Base-by-base conservation (phyloP, 2,113 vertebrate genomes). In the Gadus macrocephalus region DNA sequence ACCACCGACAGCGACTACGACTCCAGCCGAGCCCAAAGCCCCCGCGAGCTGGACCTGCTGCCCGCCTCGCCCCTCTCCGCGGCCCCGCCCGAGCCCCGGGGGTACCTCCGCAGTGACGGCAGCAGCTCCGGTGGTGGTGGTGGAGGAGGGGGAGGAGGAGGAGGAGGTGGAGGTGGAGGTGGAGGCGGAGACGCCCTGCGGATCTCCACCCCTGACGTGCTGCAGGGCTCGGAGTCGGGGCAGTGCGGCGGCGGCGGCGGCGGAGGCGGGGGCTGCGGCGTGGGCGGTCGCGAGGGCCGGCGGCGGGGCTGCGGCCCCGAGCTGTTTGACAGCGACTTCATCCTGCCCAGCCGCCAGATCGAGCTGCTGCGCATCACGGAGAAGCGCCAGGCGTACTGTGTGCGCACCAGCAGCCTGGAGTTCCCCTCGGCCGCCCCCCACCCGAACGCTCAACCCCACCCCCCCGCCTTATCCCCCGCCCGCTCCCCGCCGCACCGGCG, bases 401-500 rank as follows among this genome's bases (percentile, higher is more conserved):
- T 96, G 1, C 91, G 95, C 4, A 96, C 95, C 83, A 95, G 94
- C 89, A 96, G 95, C 83, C 87, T 97, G 71, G 94, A 96, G 83
- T 94, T 94, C 80, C 94, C 95, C 14, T 88, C 93, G 0, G 31
- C 80, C 68, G 88, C 85, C 83, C 66, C 87, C 89, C 1, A 63
- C 58, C 1, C 81, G 79, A 66, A 0, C 87, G 91, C 68, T 79
- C 81, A 64, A 78, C 84, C 79, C 89, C 91, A 68, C 1, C 88
- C 86, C 56, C 90, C 90, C 0, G 87, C 58, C 76, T 82, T 66
- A 71, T 90, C 0, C 86, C 87, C 73, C 88, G 0, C 78, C 89
- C 0, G 78, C 73, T 89, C 90, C 0, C 88, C 78, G 0, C 89
- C 90, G 53, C 81, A 84, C 2, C 67, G 80, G 12, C 67, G 78